phyloP scores from a whole-genome alignment of 2,797 vertebrate genomes.

The Limnodromus scolopaceus region DNA sequence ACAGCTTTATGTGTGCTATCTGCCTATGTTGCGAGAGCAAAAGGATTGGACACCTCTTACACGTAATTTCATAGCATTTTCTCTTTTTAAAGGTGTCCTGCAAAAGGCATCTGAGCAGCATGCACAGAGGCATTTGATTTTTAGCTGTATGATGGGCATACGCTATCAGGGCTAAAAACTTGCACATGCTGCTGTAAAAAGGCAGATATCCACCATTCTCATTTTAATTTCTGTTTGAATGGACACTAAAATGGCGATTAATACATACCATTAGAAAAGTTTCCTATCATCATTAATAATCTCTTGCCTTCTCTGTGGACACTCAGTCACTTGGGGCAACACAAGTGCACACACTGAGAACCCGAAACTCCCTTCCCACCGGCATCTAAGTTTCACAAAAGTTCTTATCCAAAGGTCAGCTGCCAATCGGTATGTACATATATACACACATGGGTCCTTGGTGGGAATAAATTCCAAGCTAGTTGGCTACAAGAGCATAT shows the following conservation, averaged over 20 bases:
- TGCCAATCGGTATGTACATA: conserved; percentile 39
- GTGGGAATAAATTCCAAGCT: conserved; percentile 58
- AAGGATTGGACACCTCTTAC: background rate
- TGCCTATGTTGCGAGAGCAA: background rate
- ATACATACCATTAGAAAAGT: background rate
- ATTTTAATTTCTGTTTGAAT: background rate
- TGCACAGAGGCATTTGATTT: background rate
- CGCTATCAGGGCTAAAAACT: background rate
- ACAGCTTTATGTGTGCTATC: background rate
- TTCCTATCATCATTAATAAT: background rate
- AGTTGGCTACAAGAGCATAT: conserved; percentile 25
- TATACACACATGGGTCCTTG: conserved; percentile 29
- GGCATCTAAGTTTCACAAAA: conserved; percentile 37
- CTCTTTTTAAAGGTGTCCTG: background rate
- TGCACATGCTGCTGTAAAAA: background rate
- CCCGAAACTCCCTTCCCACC: conserved; percentile 3
- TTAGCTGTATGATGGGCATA: background rate
- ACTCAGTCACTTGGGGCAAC: background rate
- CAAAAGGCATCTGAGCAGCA: background rate
- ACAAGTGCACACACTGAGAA: background rate
- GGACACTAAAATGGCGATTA: background rate
- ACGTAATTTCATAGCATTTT: background rate
- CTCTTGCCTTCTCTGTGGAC: background rate
- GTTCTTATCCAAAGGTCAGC: conserved; percentile 65
- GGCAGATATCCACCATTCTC: background rate